Percentiles rank a stretch among this genome's conserved stretches.
Conservation (phyloP, 2,797 vertebrate species). For the Mycteria americana region DNA sequence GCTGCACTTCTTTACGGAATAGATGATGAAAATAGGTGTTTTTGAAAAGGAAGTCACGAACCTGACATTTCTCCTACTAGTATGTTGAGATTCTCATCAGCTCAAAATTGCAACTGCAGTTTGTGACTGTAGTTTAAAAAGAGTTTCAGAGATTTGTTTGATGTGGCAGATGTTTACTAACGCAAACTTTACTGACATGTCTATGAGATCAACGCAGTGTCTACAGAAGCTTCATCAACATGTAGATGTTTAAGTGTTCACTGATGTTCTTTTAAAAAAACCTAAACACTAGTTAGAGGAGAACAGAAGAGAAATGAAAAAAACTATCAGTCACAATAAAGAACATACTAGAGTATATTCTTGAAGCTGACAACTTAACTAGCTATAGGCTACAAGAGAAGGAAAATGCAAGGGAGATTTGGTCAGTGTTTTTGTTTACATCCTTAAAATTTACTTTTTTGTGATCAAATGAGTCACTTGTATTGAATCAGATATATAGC, state of each 20-base stretch:
- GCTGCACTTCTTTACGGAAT: not conserved
- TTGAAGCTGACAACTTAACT: not conserved
- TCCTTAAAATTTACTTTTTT: not conserved
- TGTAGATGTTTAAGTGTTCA: not conserved
- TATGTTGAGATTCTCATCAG: not conserved
- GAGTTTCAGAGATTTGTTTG: not conserved
- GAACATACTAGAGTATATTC: not conserved
- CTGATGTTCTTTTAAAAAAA: not conserved
- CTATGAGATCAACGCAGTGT: not conserved
- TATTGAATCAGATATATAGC: not conserved
- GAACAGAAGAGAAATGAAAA: not conserved
- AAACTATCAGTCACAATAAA: not conserved
- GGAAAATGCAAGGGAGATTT: not conserved
- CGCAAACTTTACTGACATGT: not conserved
- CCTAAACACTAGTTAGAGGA: not conserved
- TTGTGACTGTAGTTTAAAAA: not conserved
- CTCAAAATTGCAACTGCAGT: not conserved
- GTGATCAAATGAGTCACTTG: not conserved
- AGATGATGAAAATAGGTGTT: not conserved
- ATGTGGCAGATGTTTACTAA: not conserved
- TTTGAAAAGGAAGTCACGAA: not conserved
- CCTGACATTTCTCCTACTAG: not conserved
- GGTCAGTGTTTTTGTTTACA: not conserved
- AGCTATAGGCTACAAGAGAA: not conserved
- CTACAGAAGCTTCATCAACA: not conserved